These are phyloP conservation scores for Brotula barbata DNA, from an alignment of 2,797 vertebrate species.

Conservation along the genomic window DNA sequence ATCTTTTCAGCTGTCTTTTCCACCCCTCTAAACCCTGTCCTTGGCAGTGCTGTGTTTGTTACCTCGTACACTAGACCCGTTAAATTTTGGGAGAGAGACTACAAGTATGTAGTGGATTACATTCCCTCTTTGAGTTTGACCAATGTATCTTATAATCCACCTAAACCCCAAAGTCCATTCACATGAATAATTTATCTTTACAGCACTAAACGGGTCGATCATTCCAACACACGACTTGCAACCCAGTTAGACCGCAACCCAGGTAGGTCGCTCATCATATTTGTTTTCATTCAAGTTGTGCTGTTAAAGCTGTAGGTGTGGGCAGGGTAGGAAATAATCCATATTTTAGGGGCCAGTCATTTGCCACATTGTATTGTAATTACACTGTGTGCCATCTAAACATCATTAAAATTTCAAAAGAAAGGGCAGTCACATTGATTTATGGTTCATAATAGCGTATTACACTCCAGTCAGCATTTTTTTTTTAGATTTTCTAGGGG, in stretches of 20 bases:
- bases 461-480: too few relatives aligned
- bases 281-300: not conserved
- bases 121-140: not conserved
- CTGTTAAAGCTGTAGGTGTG: too few relatives aligned
- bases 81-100: constrained; percentile 99
- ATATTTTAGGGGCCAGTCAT: too few relatives aligned
- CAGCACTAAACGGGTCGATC: constrained; percentile 97
- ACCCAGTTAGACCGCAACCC: constrained; percentile 98
- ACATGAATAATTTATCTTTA: constrained; percentile 32
- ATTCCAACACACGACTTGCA: constrained; percentile 97
- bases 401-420: too few relatives aligned
- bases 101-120: constrained; percentile 83
- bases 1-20: constrained; percentile 93
- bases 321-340: too few relatives aligned
- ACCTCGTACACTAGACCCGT: constrained; percentile 97
- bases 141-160: too few relatives aligned
- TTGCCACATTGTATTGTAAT: too few relatives aligned
- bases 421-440: too few relatives aligned
- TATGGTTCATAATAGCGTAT: too few relatives aligned
- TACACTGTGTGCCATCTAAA: too few relatives aligned
- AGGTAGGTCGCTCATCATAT: constrained; percentile 75
- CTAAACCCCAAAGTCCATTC: too few relatives aligned
- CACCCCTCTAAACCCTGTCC: constrained; percentile 94
- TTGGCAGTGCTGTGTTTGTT: constrained; percentile 98
- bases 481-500: too few relatives aligned